Conservation (phyloP, 2,113 vertebrate genomes). For the Pelecanoides urinatrix region DNA sequence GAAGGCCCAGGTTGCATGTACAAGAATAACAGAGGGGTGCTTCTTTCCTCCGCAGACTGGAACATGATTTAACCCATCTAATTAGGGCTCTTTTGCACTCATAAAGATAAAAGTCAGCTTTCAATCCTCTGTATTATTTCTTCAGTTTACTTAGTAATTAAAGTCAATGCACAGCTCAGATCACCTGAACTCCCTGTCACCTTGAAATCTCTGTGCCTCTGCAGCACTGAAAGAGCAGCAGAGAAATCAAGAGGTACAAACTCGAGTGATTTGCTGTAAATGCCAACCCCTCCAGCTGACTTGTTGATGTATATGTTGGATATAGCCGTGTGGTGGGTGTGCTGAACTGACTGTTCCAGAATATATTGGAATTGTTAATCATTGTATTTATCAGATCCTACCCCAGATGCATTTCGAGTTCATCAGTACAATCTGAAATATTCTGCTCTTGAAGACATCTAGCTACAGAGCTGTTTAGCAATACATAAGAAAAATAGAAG, state of each 20-base stretch:
- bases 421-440: background rate
- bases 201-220: background rate
- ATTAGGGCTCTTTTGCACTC: background rate
- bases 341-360: background rate
- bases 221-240: background rate
- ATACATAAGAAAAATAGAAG: background rate
- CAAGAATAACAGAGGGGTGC: too few species aligned
- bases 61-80: background rate
- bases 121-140: background rate
- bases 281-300: background rate
- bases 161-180: background rate
- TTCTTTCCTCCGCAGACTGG: background rate
- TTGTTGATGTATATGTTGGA: background rate
- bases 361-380: background rate
- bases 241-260: background rate
- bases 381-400: background rate
- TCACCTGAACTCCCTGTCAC: background rate
- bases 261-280: background rate
- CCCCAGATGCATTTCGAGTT: background rate
- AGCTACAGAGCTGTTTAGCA: background rate
- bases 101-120: background rate
- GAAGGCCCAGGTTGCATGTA: background rate
- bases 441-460: background rate
- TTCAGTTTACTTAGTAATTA: background rate
- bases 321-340: background rate